Conservation (phyloP, 2,888 invertebrate species). For the Phania funesta region DNA sequence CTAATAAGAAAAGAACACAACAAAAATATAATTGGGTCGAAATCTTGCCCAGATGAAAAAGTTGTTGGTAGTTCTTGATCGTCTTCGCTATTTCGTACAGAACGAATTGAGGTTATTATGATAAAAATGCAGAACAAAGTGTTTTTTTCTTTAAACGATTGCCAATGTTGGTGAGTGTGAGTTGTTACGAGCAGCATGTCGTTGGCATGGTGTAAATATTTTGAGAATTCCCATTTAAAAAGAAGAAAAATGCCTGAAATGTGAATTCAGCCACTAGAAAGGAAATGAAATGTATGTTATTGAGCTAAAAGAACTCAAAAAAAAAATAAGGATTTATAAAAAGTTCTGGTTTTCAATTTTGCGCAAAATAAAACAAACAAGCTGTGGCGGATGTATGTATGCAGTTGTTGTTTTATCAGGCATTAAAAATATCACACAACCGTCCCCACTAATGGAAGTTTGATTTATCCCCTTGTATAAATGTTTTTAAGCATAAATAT, state of each 20-base stretch:
- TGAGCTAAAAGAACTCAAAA: not conserved
- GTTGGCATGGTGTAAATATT: constrained; percentile 30
- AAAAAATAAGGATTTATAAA: not conserved
- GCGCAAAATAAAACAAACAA: not conserved
- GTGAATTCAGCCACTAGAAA: not conserved
- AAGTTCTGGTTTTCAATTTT: not conserved
- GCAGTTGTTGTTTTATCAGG: too few species aligned
- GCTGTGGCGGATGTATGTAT: constrained; percentile 12
- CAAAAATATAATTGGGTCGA: constrained; percentile 52
- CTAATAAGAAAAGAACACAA: not conserved
- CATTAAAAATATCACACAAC: too few species aligned
- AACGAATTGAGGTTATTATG: constrained; percentile 62
- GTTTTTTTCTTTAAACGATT: constrained; percentile 1
- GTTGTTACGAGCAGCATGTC: not conserved
- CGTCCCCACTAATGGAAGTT: too few species aligned
- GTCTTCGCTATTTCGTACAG: constrained; percentile 15
- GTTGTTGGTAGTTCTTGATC: constrained; percentile 35
- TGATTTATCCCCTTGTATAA: too few species aligned
- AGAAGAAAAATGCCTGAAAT: not conserved
- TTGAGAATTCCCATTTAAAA: not conserved
- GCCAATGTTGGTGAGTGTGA: not conserved
- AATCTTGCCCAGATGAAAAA: constrained; percentile 40
- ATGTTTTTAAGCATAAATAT: not conserved
- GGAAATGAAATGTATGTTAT: constrained; percentile 28
- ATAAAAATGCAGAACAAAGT: constrained; percentile 34